These are phyloP conservation scores for Silurus aristotelis DNA, from an alignment of 2,797 vertebrate genomes.

Conservation along the genomic window DNA sequence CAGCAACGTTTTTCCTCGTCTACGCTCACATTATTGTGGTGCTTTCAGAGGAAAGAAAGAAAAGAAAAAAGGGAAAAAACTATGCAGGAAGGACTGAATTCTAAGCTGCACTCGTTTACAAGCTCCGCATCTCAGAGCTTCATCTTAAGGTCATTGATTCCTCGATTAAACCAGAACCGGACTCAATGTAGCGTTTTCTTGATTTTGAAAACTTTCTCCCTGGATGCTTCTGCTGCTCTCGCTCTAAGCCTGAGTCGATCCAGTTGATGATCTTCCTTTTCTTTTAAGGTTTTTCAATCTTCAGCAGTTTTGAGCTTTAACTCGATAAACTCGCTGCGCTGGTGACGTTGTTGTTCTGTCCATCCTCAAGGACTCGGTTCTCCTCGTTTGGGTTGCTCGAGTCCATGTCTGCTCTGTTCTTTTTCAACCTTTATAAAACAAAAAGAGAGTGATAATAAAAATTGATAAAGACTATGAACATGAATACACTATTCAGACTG, in stretches of 20 bases:
- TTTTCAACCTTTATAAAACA: constrained; percentile 74
- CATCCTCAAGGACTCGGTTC: constrained; percentile 74
- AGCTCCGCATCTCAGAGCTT: neutral
- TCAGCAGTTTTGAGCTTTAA: constrained; percentile 56
- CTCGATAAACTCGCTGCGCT: constrained; percentile 64
- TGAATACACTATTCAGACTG: neutral
- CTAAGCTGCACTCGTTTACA: neutral
- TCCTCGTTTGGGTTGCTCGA: constrained; percentile 72
- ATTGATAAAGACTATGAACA: neutral
- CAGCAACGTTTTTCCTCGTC: neutral
- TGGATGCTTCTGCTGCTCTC: neutral
- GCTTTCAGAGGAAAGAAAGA: too few species aligned
- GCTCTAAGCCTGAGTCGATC: neutral
- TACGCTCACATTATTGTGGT: neutral
- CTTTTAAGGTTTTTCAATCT: neutral
- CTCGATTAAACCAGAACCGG: neutral
- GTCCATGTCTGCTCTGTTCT: constrained; percentile 65
- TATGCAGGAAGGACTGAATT: neutral
- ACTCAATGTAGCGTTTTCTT: too few species aligned
- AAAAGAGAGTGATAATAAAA: neutral
- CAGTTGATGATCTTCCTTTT: neutral
- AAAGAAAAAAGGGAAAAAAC: neutral
- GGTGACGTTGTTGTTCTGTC: constrained; percentile 78
- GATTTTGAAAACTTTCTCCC: neutral
- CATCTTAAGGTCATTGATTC: neutral